Base-by-base conservation (phyloP, 2,797 vertebrate genomes). In the Coregonus suidteri region DNA sequence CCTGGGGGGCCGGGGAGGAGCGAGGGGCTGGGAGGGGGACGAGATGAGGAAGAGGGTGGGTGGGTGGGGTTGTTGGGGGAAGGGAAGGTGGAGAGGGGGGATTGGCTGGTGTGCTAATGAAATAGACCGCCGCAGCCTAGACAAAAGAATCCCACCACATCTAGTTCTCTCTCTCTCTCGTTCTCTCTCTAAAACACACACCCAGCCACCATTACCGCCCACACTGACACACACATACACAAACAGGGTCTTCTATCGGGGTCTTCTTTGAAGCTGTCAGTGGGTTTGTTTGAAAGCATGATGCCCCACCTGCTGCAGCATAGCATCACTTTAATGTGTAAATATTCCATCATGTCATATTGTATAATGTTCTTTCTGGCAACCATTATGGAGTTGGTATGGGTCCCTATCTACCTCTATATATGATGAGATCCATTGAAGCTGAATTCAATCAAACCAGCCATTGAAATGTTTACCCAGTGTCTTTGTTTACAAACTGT, bases 71-170 rank as follows among this genome's bases (percentile, higher is more conserved):
- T 15, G 9, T 16, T 20, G 54, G 35, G 70, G 20, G 77, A 25
- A 53, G 52, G 66, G 9, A 79, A 80, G 81, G 84, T 69, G 73
- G 79, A 62, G 62, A 56, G 76, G 74, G 71, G 77, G 71, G 69
- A 77, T 73, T 84, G 86, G 87, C 85, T 92, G 89, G 82, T 91
- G 91, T 87, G 91, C 87, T 93, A 93, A 92, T 93, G 91, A 93
- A 93, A 92, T 88, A 84, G 86, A 84, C 85, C 85, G 87, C 83
- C 84, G 88, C 83, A 89, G 86, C 86, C 84, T 85, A 92, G 92
- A 94, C 92, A 93, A 93, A 94, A 91, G 90, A 91, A 90, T 82
- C 82, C 54, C 81, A 37, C 72, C 83, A 78, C 81, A 77, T 75
- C 68, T 82, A 85, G 77, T 31, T 71, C 77, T 20, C 74, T 62